phyloP scores from a whole-genome alignment of 2,888 invertebrate genomes.

The Sphaerophoria rueppellii region DNA sequence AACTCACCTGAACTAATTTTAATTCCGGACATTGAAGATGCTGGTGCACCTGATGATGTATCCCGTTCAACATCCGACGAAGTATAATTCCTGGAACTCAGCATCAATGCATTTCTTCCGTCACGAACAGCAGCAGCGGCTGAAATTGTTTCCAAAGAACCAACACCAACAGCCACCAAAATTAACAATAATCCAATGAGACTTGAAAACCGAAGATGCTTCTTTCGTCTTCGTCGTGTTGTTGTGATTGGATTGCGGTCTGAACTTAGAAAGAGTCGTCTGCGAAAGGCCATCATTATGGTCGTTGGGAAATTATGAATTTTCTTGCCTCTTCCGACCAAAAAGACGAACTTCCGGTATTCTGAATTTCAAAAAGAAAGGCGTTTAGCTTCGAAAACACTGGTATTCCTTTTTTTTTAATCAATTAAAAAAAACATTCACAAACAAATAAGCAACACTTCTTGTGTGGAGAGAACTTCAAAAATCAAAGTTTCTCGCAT shows the following conservation, averaged over 20 bases:
- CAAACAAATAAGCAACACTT: slow-evolving; percentile 32
- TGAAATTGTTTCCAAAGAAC: slow-evolving; percentile 55
- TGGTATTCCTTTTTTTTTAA: slow-evolving; percentile 63
- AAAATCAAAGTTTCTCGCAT: slow-evolving; percentile 35
- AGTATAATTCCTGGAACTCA: slow-evolving; percentile 66
- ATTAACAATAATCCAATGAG: slow-evolving; percentile 63
- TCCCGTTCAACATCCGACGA: slow-evolving; percentile 57
- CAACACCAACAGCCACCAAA: slow-evolving; percentile 50
- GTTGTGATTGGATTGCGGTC: slow-evolving; percentile 23
- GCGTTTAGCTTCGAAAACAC: slow-evolving; percentile 32
- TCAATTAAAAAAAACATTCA: slow-evolving; percentile 34
- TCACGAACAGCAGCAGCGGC: slow-evolving; percentile 67
- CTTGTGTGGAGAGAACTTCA: slow-evolving; percentile 20
- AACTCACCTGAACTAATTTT: slow-evolving; percentile 72
- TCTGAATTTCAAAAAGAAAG: slow-evolving; percentile 10
- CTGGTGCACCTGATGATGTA: slow-evolving; percentile 66
- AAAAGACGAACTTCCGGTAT: background rate
- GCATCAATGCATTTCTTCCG: slow-evolving; percentile 61
- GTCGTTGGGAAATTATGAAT: slow-evolving; percentile 24
- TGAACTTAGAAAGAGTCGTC: slow-evolving; percentile 42
- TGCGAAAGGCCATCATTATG: slow-evolving; percentile 40
- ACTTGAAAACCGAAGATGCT: slow-evolving; percentile 33
- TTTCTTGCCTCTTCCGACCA: slow-evolving; percentile 4
- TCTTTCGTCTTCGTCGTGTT: slow-evolving; percentile 41
- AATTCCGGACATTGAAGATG: slow-evolving; percentile 53